Evolutionary conservation across 2,797 vertebrate species (phyloP), one percentile per base, ranked within the genome.

Genomic region (Spinus olivaceus): DNA sequence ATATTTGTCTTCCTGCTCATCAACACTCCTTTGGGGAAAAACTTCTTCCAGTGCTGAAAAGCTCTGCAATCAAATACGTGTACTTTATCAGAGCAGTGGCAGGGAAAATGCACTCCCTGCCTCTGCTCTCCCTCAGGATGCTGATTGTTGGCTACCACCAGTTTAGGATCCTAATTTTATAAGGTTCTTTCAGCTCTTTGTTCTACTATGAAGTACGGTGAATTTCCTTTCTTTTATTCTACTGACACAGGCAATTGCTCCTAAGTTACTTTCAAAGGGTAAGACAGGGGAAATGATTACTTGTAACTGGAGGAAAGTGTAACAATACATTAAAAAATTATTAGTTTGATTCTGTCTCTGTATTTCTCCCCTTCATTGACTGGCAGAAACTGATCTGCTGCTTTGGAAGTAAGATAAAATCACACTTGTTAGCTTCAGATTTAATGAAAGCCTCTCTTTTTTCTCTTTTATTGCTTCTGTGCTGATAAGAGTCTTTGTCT

Each of bases 41-140:
- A 67, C 92, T 81, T 88, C 88, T 80, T 32, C 84, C 91, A 18
- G 4, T 64, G 76, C 90, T 89, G 94, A 94, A 89, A 94, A 89
- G 92, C 90, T 64, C 88, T 92, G 93, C 94, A 96, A 97, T 96
- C 95, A 95, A 81, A 94, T 78, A 85, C n/a, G 61, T 69, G 82
- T 90, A 20, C 82, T 94, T 95, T 86, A 76, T 65, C 90, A 91
- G 64, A 78, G 89, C 85, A 73, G 73, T 39, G 60, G 44, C 76
- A 93, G 85, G 86, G 85, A 89, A 96, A 96, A 95, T 94, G 91
- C 82, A 81, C 92, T 95, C 42, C 59, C 85, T 91, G 51, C 66
- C 80, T 94, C 88, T 49, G 2, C 63, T 84, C 90, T 91, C 37
- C 59, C 59, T 94, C 67, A 56, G 88, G 80, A 88, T 90, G 92